phyloP scores from a whole-genome alignment of 2,888 invertebrate species.

The Amiota communis region DNA sequence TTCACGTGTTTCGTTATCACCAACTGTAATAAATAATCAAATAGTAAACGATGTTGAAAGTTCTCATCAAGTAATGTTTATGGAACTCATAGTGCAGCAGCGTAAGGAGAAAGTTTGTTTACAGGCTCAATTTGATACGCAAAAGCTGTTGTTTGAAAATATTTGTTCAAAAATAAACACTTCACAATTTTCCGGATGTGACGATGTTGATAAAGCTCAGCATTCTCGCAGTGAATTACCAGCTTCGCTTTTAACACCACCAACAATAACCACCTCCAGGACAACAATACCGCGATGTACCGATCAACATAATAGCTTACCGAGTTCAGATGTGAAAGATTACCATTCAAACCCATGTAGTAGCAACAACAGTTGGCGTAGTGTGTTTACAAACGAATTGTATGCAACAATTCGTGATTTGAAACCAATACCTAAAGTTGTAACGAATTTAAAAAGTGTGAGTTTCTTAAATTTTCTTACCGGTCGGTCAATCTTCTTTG shows the following conservation, averaged over 20 bases:
- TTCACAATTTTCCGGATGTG: conserved; percentile 31
- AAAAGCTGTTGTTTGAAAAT: conserved; percentile 75
- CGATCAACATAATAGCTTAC: no score
- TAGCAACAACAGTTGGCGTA: no score
- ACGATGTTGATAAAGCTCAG: background rate
- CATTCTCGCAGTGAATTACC: background rate
- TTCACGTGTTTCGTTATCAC: conserved; percentile 27
- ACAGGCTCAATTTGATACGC: conserved; percentile 79
- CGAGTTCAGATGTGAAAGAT: no score
- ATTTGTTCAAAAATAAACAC: conserved; percentile 59
- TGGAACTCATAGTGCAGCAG: conserved; percentile 78
- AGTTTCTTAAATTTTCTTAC: no score
- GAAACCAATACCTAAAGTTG: no score
- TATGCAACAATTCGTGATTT: no score
- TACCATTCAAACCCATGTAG: no score
- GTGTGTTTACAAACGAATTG: no score
- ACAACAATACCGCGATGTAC: no score
- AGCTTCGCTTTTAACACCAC: background rate
- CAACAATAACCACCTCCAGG: background rate
- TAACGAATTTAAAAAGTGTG: no score
- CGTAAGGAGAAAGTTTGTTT: conserved; percentile 78
- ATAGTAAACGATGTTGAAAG: conserved; percentile 74
- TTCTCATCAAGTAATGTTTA: conserved; percentile 79
- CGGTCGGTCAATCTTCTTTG: no score
- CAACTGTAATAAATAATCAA: conserved; percentile 39